Evolutionary conservation across 2,797 vertebrate species (phyloP).

Genomic region (Podarcis lilfordi): DNA sequence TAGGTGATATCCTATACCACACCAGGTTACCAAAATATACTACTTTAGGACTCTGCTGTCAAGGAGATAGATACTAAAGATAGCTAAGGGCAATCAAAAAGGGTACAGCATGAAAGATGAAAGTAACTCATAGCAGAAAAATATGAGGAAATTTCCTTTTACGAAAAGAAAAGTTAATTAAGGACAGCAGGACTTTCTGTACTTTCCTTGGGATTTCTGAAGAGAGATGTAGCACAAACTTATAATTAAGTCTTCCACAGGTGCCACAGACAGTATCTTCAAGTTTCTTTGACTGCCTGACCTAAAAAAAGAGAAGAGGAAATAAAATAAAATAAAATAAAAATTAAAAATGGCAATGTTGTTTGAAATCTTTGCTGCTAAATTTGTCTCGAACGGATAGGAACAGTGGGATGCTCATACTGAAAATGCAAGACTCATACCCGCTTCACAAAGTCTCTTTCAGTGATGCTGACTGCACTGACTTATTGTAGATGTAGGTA

Average conservation of each 20-base stretch:
- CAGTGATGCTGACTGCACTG: neutral
- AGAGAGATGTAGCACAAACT: no score
- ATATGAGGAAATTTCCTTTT: neutral
- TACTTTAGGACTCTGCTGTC: neutral
- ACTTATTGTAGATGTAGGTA: neutral
- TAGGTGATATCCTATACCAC: neutral
- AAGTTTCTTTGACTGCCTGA: neutral
- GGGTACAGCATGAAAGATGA: neutral
- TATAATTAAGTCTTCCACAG: neutral
- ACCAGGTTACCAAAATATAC: neutral
- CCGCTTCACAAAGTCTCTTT: neutral
- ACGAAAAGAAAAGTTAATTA: neutral
- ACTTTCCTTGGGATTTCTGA: neutral
- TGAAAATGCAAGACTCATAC: neutral
- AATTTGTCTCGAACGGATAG: neutral
- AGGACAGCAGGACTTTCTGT: neutral
- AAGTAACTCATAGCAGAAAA: neutral
- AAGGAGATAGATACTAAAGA: neutral
- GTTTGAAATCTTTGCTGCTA: neutral
- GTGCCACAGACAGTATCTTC: neutral
- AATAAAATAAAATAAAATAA: no score
- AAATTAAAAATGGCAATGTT: neutral
- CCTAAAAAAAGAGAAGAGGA: neutral
- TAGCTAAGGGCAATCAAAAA: neutral
- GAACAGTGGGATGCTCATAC: neutral